Evolutionary conservation across 2,888 invertebrate species (phyloP), one percentile per base, ranked within the genome.

Genomic region (Oscheius sp.): DNA sequence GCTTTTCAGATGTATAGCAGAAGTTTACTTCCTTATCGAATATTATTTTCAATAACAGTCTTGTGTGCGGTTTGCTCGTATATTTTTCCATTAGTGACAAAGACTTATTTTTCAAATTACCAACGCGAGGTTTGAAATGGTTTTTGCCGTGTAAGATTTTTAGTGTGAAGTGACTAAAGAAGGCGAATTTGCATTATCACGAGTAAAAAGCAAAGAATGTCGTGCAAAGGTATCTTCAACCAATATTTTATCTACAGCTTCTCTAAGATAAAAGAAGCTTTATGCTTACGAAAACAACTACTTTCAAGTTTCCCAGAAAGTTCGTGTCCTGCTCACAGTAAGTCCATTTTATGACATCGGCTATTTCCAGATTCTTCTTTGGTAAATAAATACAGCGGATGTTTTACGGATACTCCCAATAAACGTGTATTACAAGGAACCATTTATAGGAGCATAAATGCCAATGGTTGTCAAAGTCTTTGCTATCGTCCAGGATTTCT

Each of bases 401-500:
- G 97, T 90, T 97, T 92, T 89, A 92, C 93, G 86, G 96, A 97
- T 90, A 93, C 93, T 83, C 93, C 93, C 87, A 93, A 93, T 74
- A 92, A 92, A 82, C 92, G 96, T 83, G 89, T 95, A 73, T 90
- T 97, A 6, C 92, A 92, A 61, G 93, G 93, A 12, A 82, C 80
- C 69, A 74, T 72, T 55, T 93, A 92, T 72, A 93, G 94, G 72
- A 92, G 92, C 72, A 97, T 96, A 91, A 93, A 94, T 18, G 94
- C 94, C 7, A 90, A 91, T 69, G 91, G 92, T 87, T 98, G 97
- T 90, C 92, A 94, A 77, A 92, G 94, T 87, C 91, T 94, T 89
- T 98, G 97, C 91, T 92, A 95, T 84, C 95, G 95, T 89, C 94
- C 94, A 81, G 97, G 97, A 73, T 96, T 93, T 90, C 92, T 93